These are phyloP conservation scores for Stegastes partitus DNA, from an alignment of 2,113 vertebrate species.

Conservation along the genomic window DNA sequence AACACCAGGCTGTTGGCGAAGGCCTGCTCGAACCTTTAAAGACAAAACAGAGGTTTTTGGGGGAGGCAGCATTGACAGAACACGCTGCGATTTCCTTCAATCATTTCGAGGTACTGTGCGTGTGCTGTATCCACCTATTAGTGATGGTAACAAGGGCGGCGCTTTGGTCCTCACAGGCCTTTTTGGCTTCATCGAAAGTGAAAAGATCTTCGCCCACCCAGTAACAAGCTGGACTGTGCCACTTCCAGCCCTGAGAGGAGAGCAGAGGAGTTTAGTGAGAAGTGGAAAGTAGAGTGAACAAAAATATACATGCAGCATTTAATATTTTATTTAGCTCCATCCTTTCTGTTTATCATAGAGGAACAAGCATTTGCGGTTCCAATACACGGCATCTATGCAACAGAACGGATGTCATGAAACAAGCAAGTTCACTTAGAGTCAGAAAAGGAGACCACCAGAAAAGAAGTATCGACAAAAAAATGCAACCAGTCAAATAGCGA, in stretches of 20 bases:
- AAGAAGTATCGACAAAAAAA: no score
- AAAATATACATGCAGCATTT: no score
- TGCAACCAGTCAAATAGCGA: no score
- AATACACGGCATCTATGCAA: no score
- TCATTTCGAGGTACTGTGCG: neutral
- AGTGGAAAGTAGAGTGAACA: neutral
- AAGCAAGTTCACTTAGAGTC: no score
- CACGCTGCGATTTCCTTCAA: neutral
- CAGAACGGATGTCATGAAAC: no score
- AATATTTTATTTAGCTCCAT: no score
- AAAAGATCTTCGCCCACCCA: conserved; percentile 91
- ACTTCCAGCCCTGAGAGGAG: conserved; percentile 93
- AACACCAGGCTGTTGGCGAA: conserved; percentile 94
- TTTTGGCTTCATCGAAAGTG: conserved; percentile 88
- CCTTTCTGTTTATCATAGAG: no score
- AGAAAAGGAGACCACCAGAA: no score
- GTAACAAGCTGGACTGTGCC: conserved; percentile 97
- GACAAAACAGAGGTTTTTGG: neutral
- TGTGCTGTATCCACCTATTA: conserved; percentile 85
- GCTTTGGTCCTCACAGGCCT: conserved; percentile 84
- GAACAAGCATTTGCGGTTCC: no score
- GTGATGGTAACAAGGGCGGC: conserved; percentile 90
- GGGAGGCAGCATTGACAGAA: neutral
- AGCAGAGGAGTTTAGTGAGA: neutral
- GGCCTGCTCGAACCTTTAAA: conserved; percentile 93